Percentiles rank a stretch among this genome's conserved stretches.
These are phyloP conservation scores for Epinotia ramella DNA, from an alignment of 2,888 invertebrate species.

Conservation along the genomic window DNA sequence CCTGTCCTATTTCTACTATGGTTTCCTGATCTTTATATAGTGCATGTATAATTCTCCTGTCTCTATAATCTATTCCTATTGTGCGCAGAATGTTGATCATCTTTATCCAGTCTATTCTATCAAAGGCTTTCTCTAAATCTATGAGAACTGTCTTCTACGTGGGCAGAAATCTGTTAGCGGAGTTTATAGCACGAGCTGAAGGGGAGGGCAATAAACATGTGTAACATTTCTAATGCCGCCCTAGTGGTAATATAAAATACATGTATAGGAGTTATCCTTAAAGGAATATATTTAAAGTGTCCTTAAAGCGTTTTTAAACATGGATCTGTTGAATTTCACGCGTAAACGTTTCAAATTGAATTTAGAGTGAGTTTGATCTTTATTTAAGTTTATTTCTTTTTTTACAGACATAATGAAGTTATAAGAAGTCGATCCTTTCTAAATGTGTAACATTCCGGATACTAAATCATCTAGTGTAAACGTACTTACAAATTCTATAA, in stretches of 20 bases:
- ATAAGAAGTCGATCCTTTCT: conserved; percentile 45
- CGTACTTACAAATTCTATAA: conserved; percentile 60
- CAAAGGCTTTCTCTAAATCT: no score
- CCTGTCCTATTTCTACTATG: no score
- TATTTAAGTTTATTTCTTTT: conserved; percentile 47
- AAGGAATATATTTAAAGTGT: conserved; percentile 16
- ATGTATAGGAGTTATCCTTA: neutral
- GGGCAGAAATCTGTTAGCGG: neutral
- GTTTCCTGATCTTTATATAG: no score
- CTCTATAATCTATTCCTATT: no score
- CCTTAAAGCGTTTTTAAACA: conserved; percentile 16
- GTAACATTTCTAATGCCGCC: neutral
- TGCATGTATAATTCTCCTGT: no score
- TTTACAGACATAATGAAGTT: conserved; percentile 47
- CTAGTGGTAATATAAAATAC: conserved; percentile 3
- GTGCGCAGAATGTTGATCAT: no score
- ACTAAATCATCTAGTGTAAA: conserved; percentile 53
- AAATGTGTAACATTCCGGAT: conserved; percentile 57
- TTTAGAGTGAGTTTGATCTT: conserved; percentile 40
- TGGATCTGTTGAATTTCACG: conserved; percentile 7
- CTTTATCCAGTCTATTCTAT: no score
- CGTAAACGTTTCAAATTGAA: neutral
- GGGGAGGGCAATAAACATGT: neutral
- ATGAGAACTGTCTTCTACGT: no score
- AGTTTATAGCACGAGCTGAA: neutral